Percentiles rank a stretch among this genome's conserved stretches.
These are phyloP conservation scores for Clavelina lepadiformis DNA, from an alignment of 23 tunicate genomes.

Conservation along the genomic window DNA sequence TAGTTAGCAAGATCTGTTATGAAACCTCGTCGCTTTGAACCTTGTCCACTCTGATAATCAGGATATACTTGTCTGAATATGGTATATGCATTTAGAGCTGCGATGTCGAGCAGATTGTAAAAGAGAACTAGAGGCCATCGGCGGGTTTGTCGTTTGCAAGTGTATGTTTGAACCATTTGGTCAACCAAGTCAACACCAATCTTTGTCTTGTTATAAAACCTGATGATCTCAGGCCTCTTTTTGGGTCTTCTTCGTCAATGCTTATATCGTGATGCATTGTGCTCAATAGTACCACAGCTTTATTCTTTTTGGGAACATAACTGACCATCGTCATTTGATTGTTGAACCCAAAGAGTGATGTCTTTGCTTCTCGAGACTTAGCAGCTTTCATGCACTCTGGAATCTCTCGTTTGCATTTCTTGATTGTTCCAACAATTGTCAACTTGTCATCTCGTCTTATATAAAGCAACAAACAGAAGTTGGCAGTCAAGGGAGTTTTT, in stretches of 20 bases:
- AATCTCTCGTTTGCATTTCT: conserved; percentile 24
- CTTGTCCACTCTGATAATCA: conserved; percentile 3
- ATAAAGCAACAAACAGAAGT: too few relatives aligned
- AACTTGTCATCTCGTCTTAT: too few relatives aligned
- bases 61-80: conserved; percentile 17
- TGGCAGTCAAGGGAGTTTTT: too few relatives aligned
- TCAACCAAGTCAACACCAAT: conserved; percentile 22
- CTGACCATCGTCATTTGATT: conserved; percentile 17
- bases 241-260: conserved; percentile 20
- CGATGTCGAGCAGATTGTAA: conserved; percentile 19
- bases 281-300: conserved; percentile 24
- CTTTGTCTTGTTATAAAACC: conserved; percentile 22
- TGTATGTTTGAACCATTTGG: conserved; percentile 28
- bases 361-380: conserved; percentile 17
- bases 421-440: conserved; percentile 24
- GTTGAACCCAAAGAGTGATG: conserved; percentile 27
- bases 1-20: conserved; percentile 19
- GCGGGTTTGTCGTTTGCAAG: conserved; percentile 25
- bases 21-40: conserved; percentile 19
- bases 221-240: conserved; percentile 29
- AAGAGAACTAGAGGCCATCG: conserved; percentile 15
- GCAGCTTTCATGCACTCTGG: conserved; percentile 25
- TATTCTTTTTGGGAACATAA: conserved; percentile 15
- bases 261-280: conserved; percentile 16
- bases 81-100: conserved; percentile 26